These are phyloP conservation scores for Drosophila planitibia DNA, from an alignment of 2,888 invertebrate genomes.

Conservation along the genomic window DNA sequence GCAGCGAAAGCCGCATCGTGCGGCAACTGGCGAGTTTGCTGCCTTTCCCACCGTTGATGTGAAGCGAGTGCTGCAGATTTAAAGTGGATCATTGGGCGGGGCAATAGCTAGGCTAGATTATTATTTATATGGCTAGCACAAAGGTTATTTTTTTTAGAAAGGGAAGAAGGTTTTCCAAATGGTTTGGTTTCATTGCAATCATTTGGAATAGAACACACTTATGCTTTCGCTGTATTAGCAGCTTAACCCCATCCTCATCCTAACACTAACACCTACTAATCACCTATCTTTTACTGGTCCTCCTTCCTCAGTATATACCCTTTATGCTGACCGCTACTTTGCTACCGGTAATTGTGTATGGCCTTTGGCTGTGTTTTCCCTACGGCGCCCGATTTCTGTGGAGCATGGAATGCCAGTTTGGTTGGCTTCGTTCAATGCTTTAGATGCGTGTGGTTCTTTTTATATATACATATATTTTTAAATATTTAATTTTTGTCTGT, in stretches of 20 bases:
- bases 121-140: slow-evolving; percentile 57
- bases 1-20: slow-evolving; percentile 84
- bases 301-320: slow-evolving; percentile 27
- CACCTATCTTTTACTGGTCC: background rate
- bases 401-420: background rate
- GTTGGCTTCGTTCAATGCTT: background rate
- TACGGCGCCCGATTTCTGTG: slow-evolving; percentile 2
- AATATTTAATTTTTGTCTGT: slow-evolving; percentile 60
- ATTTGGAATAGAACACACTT: slow-evolving; percentile 2
- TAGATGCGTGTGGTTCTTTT: background rate
- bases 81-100: slow-evolving; percentile 10
- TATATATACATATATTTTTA: slow-evolving; percentile 14
- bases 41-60: slow-evolving; percentile 84
- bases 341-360: slow-evolving; percentile 24
- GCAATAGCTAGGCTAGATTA: slow-evolving; percentile 39
- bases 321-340: background rate
- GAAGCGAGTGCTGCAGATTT: slow-evolving; percentile 82
- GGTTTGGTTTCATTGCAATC: slow-evolving; percentile 1
- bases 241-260: slow-evolving; percentile 1
- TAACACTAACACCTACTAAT: slow-evolving; percentile 30
- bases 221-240: slow-evolving; percentile 14
- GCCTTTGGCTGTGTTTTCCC: slow-evolving; percentile 17
- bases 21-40: slow-evolving; percentile 82
- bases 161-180: background rate
- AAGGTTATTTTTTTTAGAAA: slow-evolving; percentile 17